Conservation (phyloP, 2,797 vertebrate genomes). For the Cuculus canorus region DNA sequence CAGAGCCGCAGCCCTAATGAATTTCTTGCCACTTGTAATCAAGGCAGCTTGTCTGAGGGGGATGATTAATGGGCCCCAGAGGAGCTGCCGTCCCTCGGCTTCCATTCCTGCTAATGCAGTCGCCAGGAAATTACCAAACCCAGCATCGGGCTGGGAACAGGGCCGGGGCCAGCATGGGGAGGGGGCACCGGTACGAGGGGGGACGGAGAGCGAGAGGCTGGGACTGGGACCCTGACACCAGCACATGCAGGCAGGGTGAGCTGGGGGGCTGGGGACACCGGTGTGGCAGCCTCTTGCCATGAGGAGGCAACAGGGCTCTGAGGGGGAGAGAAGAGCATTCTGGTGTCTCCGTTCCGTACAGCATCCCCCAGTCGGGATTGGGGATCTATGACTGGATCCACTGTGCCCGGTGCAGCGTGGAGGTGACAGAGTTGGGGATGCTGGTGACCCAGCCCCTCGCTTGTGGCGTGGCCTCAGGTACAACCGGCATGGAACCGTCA, state of each 20-base stretch:
- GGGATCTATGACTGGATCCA: no score
- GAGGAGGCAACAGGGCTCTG: neutral
- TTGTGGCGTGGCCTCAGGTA: neutral
- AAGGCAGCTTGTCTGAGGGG: slow-evolving; percentile 96
- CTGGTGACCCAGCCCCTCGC: fast-evolving
- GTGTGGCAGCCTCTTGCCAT: neutral
- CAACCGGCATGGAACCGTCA: fast-evolving
- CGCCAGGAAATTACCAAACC: slow-evolving; percentile 66
- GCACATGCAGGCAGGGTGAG: no score
- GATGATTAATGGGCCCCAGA: slow-evolving; percentile 96
- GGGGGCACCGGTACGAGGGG: neutral
- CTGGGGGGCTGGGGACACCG: neutral
- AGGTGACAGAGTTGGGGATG: fast-evolving
- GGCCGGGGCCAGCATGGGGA: neutral
- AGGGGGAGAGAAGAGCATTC: neutral
- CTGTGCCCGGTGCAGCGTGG: neutral
- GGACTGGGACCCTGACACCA: no score
- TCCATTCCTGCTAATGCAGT: slow-evolving; percentile 71
- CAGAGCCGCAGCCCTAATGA: slow-evolving; percentile 95
- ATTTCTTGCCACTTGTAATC: slow-evolving; percentile 99
- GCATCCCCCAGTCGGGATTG: no score
- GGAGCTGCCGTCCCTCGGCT: slow-evolving; percentile 94
- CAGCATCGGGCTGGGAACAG: neutral
- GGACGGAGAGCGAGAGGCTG: fast-evolving
- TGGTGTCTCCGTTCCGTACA: neutral